Percentiles rank a stretch among this genome's conserved stretches.
Conservation (phyloP, 2,113 vertebrate species). For the Nansenia antarctica region DNA sequence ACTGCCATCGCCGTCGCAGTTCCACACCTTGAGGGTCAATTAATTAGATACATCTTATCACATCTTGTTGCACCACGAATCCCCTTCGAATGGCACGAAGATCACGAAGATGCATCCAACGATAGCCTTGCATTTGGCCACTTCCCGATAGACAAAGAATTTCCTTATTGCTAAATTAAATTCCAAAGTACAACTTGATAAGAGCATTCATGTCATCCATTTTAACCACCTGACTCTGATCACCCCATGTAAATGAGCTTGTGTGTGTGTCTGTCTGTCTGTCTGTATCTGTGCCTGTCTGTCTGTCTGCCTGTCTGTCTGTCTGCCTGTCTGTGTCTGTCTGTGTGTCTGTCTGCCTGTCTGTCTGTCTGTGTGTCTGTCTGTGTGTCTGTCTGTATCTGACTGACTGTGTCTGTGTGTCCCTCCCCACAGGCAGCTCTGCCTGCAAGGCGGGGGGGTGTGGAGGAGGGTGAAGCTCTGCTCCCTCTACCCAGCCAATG, state of each 20-base stretch:
- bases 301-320: not conserved
- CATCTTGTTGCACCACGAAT: too few species aligned
- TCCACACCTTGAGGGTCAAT: too few species aligned
- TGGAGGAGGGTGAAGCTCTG: conserved; percentile 26
- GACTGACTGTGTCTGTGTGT: not conserved
- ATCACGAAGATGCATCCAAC: too few species aligned
- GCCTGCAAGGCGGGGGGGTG: conserved; percentile 18
- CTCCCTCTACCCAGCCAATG: conserved; percentile 11
- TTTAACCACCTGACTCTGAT: too few species aligned
- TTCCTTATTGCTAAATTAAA: too few species aligned
- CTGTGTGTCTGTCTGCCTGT: not conserved
- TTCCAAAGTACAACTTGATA: too few species aligned
- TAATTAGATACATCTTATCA: too few species aligned
- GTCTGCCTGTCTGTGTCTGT: not conserved
- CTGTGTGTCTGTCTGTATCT: conserved; percentile 17
- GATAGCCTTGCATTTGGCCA: too few species aligned
- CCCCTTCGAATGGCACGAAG: too few species aligned
- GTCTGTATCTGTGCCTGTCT: not conserved
- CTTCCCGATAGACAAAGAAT: too few species aligned
- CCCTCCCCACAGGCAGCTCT: conserved; percentile 37
- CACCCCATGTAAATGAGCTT: not conserved
- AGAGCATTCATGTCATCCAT: too few species aligned
- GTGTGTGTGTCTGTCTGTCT: not conserved
- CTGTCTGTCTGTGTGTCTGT: not conserved
- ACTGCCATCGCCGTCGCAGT: too few species aligned